phyloP scores from a whole-genome alignment of 35 echinoderm and acorn worm species.

The Hemicentrotus pulcherrimus region DNA sequence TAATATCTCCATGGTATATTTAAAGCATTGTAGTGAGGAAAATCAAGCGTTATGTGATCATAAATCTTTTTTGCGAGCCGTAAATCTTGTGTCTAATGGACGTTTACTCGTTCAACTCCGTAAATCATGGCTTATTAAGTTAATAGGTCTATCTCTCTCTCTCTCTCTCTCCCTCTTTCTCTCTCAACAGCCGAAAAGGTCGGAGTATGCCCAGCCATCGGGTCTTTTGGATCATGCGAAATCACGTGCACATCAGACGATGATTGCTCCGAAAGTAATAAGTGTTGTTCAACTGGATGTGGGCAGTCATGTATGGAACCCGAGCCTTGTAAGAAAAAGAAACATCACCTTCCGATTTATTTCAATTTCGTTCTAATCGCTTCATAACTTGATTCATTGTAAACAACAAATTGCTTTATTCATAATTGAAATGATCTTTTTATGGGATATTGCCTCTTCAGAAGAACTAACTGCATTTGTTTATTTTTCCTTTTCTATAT shows the following conservation, averaged over 20 bases:
- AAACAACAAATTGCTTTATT: not conserved
- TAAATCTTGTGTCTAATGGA: too few species aligned
- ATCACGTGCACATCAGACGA: conserved; percentile 58
- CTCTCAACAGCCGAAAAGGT: conserved; percentile 26
- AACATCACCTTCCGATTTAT: not conserved
- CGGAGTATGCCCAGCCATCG: conserved; percentile 57
- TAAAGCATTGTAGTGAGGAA: too few species aligned
- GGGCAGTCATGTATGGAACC: conserved; percentile 71
- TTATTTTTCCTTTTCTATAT: too few species aligned
- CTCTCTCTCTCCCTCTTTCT: not conserved
- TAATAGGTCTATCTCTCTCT: too few species aligned
- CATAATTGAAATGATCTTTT: not conserved
- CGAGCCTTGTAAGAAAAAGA: not conserved
- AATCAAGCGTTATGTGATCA: too few species aligned
- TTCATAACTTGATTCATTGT: not conserved
- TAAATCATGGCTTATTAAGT: too few species aligned
- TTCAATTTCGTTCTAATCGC: not conserved
- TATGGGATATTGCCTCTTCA: not conserved
- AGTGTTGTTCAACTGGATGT: conserved; percentile 89
- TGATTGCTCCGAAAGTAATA: conserved; percentile 58
- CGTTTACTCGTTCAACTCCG: too few species aligned
- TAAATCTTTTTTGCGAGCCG: too few species aligned
- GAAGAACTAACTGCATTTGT: too few species aligned
- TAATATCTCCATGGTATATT: too few species aligned
- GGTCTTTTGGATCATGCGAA: conserved; percentile 62